Evolutionary conservation across 2,113 vertebrate species (phyloP).

Genomic region (Bombycilla garrulus): DNA sequence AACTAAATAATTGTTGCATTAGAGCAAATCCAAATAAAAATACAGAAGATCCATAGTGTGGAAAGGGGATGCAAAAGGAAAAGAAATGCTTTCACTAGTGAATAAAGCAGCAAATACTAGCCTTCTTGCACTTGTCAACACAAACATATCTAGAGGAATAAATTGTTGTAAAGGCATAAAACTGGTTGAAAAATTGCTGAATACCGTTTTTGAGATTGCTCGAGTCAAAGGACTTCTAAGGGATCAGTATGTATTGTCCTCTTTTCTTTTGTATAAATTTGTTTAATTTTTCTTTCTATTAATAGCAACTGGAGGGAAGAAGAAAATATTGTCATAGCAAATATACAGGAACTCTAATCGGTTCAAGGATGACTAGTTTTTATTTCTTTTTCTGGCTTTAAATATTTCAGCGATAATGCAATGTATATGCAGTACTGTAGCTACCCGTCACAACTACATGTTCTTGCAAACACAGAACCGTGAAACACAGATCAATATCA

Average conservation of each 20-base stretch:
- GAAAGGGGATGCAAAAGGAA: not conserved
- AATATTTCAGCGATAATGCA: slow-evolving; percentile 43
- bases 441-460: slow-evolving; percentile 47
- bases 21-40: not conserved
- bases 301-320: not conserved
- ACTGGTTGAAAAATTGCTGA: not conserved
- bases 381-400: not conserved
- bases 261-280: not conserved
- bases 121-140: not conserved
- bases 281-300: not conserved
- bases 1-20: not conserved
- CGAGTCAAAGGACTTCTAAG: not conserved
- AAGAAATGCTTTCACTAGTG: not conserved
- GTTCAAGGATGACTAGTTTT: not conserved
- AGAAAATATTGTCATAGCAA: not conserved
- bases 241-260: fast-evolving
- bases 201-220: not conserved
- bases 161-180: not conserved
- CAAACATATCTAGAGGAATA: not conserved
- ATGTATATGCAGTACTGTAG: slow-evolving; percentile 1
- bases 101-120: not conserved
- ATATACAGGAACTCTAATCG: not conserved
- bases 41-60: not conserved
- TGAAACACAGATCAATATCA: slow-evolving; percentile 73
- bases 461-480: slow-evolving; percentile 40